These are phyloP conservation scores for Embidobia sp. DNA, from an alignment of 2,888 invertebrate species.

Conservation along the genomic window DNA sequence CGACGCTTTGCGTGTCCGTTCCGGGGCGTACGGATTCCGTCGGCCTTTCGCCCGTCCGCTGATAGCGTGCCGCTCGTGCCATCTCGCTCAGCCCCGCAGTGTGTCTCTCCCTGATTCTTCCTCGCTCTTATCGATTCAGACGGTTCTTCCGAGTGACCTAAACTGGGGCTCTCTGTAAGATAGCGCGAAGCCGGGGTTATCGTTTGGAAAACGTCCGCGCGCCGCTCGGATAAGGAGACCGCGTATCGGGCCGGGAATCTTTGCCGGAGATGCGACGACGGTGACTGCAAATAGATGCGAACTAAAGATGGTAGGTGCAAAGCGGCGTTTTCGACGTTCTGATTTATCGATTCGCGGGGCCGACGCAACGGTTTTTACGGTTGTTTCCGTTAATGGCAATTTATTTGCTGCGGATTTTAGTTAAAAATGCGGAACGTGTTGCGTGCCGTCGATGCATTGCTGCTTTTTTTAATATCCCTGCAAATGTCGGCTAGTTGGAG, in stretches of 20 bases:
- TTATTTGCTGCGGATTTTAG: too few species aligned
- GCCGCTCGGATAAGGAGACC: constrained; percentile 13
- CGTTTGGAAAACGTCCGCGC: constrained; percentile 49
- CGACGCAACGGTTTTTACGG: constrained; percentile 9
- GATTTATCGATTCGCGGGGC: constrained; percentile 39
- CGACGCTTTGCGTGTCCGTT: constrained; percentile 52
- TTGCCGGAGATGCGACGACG: constrained; percentile 20
- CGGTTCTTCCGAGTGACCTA: constrained; percentile 65
- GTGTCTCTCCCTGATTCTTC: constrained; percentile 60
- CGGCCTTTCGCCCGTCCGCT: background rate
- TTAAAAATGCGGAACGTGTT: too few species aligned
- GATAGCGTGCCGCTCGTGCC: constrained; percentile 38
- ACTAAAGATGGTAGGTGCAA: constrained; percentile 32
- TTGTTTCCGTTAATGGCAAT: constrained; percentile 4
- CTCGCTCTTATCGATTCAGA: constrained; percentile 64
- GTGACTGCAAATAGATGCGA: constrained; percentile 24
- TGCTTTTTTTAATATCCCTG: too few species aligned
- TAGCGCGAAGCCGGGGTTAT: constrained; percentile 50
- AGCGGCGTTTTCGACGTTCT: constrained; percentile 9
- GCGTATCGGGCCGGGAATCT: constrained; percentile 27
- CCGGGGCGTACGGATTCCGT: constrained; percentile 23
- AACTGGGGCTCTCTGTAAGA: constrained; percentile 52
- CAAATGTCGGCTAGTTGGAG: too few species aligned
- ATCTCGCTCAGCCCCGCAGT: constrained; percentile 55
- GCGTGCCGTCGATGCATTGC: too few species aligned